Evolutionary conservation across 1,140 invertebrate species (phyloP).

Genomic region (Drosophila lini): DNA sequence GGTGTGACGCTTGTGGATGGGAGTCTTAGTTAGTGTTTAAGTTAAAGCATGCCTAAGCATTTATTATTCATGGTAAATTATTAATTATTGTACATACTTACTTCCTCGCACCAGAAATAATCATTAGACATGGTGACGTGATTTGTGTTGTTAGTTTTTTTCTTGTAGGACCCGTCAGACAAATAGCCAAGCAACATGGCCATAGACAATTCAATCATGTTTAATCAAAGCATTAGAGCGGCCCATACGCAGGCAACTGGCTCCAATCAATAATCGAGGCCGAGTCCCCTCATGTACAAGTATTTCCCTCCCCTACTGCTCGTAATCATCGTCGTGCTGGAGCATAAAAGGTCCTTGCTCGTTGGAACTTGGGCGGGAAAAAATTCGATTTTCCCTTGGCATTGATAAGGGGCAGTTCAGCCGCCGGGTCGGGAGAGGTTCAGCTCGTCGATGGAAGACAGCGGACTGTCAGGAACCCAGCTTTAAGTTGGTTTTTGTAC

Average conservation of each 20-base stretch:
- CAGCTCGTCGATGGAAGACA: conserved; percentile 14
- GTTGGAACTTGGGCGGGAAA: conserved; percentile 30
- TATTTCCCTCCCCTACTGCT: not conserved
- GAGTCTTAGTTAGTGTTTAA: not conserved
- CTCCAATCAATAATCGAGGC: conserved; percentile 70
- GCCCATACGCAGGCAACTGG: conserved; percentile 42
- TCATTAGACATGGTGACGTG: not conserved
- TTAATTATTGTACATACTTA: not conserved
- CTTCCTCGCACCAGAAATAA: not conserved
- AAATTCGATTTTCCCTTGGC: conserved; percentile 73
- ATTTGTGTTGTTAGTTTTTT: conserved; percentile 4
- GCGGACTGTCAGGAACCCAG: conserved; percentile 16
- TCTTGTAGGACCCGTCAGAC: conserved; percentile 43
- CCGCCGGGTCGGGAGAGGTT: not conserved
- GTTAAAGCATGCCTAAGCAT: not conserved
- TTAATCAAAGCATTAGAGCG: conserved; percentile 72
- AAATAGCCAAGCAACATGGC: conserved; percentile 52
- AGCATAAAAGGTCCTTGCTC: conserved; percentile 61
- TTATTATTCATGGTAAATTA: too few species aligned
- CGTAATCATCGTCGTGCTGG: conserved; percentile 54
- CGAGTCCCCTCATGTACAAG: conserved; percentile 9
- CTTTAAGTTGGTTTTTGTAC: conserved; percentile 72
- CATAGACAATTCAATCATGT: conserved; percentile 76
- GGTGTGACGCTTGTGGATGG: not conserved
- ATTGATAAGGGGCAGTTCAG: conserved; percentile 58